Base-by-base conservation (phyloP, 2,888 invertebrate genomes). In the Ametastegia equiseti region DNA sequence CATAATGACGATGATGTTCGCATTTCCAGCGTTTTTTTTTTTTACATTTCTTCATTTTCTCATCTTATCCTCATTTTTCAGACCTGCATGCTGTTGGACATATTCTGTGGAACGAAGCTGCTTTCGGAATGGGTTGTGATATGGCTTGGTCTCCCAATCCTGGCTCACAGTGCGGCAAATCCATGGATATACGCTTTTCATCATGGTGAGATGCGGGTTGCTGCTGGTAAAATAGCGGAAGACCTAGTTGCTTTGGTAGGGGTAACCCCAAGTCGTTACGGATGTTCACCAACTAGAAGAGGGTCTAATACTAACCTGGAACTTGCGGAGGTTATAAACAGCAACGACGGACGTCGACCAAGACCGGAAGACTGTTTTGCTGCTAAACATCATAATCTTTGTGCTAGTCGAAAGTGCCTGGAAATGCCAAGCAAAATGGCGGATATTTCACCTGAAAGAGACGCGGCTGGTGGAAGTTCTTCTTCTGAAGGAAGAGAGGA, bases 151-250 rank as follows among this genome's bases (percentile, higher is more conserved):
- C 91, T 94, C n/a, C 93, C 94, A 1, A 93, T 94, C 19, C 90
- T 94, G 65, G 92, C 93, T 4, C 94, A 94, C 88, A 94, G 94
- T 87, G 93, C 94, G 7, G 91, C 93, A 81, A 95, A 95, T 87
- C 95, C 95, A 0, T 95, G 94, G 94, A 93, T 95, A 50, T 95
- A 95, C 88, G 94, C 94, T 2, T 95, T 94, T 87, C 93, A 94
- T 83, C 94, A 94, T 85, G 92, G 94, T 0, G 94, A 95, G 87
- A 93, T 95, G 85, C 92, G 94, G 15, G 89, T 93, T 0, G 94
- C 94, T 0, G 94, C 94, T 1, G 91, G 93, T 9, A 92, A 93
- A 67, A 93, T 94, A 23, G 91, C 94, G 3, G 93, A 94, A 84
- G 93, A 93, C 75, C 84, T 94, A 1, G 90, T 94, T 4, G 91